These are phyloP conservation scores for Blennius ocellaris DNA, from an alignment of 2,113 vertebrate species.

Conservation along the genomic window DNA sequence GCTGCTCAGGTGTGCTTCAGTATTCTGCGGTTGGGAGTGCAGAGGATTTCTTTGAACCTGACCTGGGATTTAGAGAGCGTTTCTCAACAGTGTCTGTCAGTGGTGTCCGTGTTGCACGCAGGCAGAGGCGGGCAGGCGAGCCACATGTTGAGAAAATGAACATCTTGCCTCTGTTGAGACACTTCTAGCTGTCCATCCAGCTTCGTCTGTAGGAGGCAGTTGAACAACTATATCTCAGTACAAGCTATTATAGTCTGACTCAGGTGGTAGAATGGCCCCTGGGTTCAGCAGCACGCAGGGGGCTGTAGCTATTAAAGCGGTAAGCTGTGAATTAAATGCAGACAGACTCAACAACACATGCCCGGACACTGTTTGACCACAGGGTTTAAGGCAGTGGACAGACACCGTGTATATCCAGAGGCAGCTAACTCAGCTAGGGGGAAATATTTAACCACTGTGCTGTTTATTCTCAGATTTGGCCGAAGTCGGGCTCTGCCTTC, in stretches of 20 bases:
- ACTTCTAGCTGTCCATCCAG: slow-evolving; percentile 47
- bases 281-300: slow-evolving; percentile 42
- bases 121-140: slow-evolving; percentile 17
- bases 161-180: slow-evolving; percentile 33
- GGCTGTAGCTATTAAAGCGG: slow-evolving; percentile 67
- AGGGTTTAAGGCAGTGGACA: slow-evolving; percentile 48
- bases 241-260: slow-evolving; percentile 63
- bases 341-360: slow-evolving; percentile 60
- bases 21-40: slow-evolving; percentile 22
- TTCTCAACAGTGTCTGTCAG: slow-evolving; percentile 3
- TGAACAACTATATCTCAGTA: slow-evolving; percentile 54
- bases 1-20: slow-evolving; percentile 11
- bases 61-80: slow-evolving; percentile 16
- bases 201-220: slow-evolving; percentile 51
- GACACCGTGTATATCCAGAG: slow-evolving; percentile 44
- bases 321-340: slow-evolving; percentile 75
- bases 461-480: slow-evolving; percentile 33
- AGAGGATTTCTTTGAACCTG: slow-evolving; percentile 22
- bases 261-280: slow-evolving; percentile 57
- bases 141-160: slow-evolving; percentile 45
- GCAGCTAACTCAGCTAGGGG: slow-evolving; percentile 26
- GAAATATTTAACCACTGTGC: slow-evolving; percentile 38
- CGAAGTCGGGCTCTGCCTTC: slow-evolving; percentile 31
- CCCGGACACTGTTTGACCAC: slow-evolving; percentile 51
- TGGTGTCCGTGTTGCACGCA: slow-evolving; percentile 16